phyloP scores from a whole-genome alignment of 2,888 invertebrate genomes.

The Listrodromus nycthemerus region DNA sequence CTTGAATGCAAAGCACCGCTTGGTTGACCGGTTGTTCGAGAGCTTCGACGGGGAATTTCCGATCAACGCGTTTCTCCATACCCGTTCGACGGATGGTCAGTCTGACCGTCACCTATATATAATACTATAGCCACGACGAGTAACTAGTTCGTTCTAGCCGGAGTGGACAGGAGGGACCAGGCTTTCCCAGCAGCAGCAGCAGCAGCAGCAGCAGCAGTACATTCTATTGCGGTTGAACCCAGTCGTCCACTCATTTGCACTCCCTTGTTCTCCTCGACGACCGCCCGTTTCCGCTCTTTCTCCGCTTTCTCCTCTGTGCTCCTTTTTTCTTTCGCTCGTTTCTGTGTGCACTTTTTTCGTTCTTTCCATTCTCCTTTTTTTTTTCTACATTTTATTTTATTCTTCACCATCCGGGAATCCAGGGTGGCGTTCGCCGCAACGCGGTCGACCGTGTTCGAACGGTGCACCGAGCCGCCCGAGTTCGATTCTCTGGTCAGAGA shows the following conservation, averaged over 20 bases:
- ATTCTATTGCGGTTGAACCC: conserved; percentile 77
- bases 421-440: conserved; percentile 41
- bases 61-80: conserved; percentile 43
- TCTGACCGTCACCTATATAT: conserved; percentile 5
- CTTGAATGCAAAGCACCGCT: conserved; percentile 3
- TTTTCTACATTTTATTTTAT: conserved; percentile 11
- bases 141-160: conserved; percentile 54
- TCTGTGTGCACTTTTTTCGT: neutral
- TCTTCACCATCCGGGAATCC: conserved; percentile 51
- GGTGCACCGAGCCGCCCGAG: conserved; percentile 37
- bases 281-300: conserved; percentile 67
- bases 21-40: conserved; percentile 14
- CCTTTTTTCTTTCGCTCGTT: conserved; percentile 25
- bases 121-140: conserved; percentile 21
- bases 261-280: conserved; percentile 75
- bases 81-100: conserved; percentile 19
- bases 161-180: conserved; percentile 54
- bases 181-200: conserved; percentile 52
- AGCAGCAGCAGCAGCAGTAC: conserved; percentile 66
- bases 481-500: conserved; percentile 24
- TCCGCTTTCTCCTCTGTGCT: conserved; percentile 53
- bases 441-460: conserved; percentile 55
- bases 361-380: conserved; percentile 11
- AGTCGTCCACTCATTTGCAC: conserved; percentile 80
- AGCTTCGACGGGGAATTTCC: conserved; percentile 31